These are phyloP conservation scores for Falcunculus frontatus DNA, from an alignment of 2,113 vertebrate species.

Conservation along the genomic window DNA sequence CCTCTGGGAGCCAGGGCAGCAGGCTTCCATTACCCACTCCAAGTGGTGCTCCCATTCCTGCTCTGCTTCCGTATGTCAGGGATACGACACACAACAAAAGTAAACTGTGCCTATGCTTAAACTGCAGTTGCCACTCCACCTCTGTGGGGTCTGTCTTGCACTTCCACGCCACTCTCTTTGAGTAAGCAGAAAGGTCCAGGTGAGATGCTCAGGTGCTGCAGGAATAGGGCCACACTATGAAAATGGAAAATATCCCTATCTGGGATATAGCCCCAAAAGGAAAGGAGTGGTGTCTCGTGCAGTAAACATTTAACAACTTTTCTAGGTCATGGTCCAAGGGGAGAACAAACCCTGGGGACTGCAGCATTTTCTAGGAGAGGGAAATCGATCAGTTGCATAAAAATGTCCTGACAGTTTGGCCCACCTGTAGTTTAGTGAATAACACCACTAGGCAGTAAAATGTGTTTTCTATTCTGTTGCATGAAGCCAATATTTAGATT, in stretches of 20 bases:
- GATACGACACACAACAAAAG: accelerated
- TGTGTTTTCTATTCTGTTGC: conserved; percentile 55
- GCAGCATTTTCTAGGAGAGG: neutral
- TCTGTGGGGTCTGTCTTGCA: neutral
- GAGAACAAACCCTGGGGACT: neutral
- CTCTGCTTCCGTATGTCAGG: accelerated
- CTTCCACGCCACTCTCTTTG: neutral
- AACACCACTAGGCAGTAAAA: conserved; percentile 4
- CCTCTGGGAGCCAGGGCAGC: neutral
- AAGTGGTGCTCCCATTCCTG: neutral
- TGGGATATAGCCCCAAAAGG: neutral
- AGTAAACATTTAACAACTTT: neutral
- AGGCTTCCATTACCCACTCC: neutral
- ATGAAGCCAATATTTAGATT: neutral
- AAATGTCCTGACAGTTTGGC: neutral
- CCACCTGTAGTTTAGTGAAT: conserved; percentile 33
- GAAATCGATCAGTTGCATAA: neutral
- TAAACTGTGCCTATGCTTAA: neutral
- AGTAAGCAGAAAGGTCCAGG: neutral
- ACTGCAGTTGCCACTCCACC: neutral
- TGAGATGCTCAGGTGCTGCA: neutral
- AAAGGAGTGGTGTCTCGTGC: neutral
- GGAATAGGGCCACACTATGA: neutral
- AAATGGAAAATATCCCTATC: neutral
- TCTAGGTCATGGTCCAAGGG: neutral